A percentile compares a stretch with the other conserved stretches of the same genome.
These are phyloP conservation scores for Plecotus auritus DNA, from an alignment of 2,113 vertebrate species.

Conservation along the genomic window DNA sequence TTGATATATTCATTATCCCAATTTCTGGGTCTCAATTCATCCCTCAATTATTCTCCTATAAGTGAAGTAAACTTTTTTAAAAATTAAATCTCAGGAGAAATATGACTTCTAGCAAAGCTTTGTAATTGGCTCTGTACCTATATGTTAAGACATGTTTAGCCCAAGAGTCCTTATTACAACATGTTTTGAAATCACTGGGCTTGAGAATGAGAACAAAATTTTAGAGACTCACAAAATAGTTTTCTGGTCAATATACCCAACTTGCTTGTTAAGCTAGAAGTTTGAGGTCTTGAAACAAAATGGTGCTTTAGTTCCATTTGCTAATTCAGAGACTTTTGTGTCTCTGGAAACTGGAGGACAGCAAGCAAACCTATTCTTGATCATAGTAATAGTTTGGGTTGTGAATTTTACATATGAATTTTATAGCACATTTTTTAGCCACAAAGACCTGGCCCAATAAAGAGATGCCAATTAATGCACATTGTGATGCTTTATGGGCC, in stretches of 20 bases:
- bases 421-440: slow-evolving; percentile 27
- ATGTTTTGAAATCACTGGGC: neutral
- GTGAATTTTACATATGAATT: slow-evolving; percentile 14
- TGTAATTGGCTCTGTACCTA: neutral
- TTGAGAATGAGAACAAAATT: neutral
- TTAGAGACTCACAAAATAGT: neutral
- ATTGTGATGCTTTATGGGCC: neutral
- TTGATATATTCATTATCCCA: neutral
- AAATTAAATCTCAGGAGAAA: neutral
- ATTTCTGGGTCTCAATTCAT: slow-evolving; percentile 18
- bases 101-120: neutral
- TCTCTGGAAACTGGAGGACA: neutral
- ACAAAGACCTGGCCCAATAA: neutral
- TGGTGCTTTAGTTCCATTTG: slow-evolving; percentile 2
- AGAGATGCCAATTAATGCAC: neutral
- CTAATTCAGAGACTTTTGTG: neutral
- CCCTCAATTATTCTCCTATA: neutral
- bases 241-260: neutral
- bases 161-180: neutral
- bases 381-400: neutral
- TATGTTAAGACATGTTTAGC: neutral
- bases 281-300: slow-evolving; percentile 36
- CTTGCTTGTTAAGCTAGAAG: neutral
- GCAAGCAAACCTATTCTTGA: neutral
- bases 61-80: neutral